Evolutionary conservation across 2,888 invertebrate genomes (phyloP).

Genomic region (Lingula anatina): DNA sequence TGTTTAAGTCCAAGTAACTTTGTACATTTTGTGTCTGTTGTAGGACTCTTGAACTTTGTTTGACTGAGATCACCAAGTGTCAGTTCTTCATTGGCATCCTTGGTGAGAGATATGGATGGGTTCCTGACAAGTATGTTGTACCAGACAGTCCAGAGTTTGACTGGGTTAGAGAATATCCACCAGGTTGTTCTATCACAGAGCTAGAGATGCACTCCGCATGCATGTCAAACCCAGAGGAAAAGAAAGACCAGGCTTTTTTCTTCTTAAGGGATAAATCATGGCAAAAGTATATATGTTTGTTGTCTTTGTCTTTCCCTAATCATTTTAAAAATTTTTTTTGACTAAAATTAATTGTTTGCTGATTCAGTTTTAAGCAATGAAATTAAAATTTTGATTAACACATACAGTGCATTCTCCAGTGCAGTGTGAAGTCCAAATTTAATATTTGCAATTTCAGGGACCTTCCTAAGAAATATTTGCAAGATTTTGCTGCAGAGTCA

Average conservation of each 20-base stretch:
- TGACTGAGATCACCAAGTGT: slow-evolving; percentile 48
- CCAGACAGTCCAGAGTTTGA: slow-evolving; percentile 42
- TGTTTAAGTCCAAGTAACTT: no score
- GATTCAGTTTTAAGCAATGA: no score
- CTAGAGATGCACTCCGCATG: slow-evolving; percentile 51
- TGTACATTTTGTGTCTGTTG: slow-evolving; percentile 3
- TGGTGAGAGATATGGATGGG: slow-evolving; percentile 52
- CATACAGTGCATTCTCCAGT: no score
- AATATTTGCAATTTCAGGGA: slow-evolving; percentile 25
- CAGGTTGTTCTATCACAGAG: slow-evolving; percentile 52
- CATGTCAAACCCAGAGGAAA: slow-evolving; percentile 21
- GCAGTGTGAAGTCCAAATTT: no score
- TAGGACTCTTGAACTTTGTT: slow-evolving; percentile 51
- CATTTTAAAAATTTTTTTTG: no score
- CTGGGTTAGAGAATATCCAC: slow-evolving; percentile 46
- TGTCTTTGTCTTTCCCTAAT: no score
- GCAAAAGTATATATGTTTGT: no score
- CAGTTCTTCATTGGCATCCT: slow-evolving; percentile 53
- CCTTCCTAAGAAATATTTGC: slow-evolving; percentile 34
- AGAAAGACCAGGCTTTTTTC: slow-evolving; percentile 45
- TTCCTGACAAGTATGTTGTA: slow-evolving; percentile 35
- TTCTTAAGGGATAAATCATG: slow-evolving; percentile 46
- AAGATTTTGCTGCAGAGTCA: slow-evolving; percentile 38
- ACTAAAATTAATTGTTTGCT: no score
- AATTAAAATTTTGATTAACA: no score